Base-by-base conservation (phyloP, 2,113 vertebrate species). In the Piprites chloris region DNA sequence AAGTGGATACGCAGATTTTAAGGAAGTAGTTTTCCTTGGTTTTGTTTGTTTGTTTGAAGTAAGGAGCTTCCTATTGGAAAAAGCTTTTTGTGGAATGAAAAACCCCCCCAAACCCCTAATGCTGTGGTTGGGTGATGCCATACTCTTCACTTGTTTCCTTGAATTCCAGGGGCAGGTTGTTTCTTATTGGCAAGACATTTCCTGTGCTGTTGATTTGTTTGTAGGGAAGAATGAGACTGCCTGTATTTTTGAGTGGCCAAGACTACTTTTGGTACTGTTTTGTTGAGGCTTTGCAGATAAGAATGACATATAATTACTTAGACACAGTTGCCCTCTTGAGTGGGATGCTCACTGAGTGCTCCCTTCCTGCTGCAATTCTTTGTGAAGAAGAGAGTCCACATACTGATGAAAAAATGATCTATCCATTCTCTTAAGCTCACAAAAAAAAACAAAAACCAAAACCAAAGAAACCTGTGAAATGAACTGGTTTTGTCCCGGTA, bases 51-150 rank as follows among this genome's bases (percentile, higher is more conserved):
- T 4, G 14, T 44, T 4, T 27, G 14, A 27, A 7, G 12, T 56
- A 33, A 84, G 56, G 49, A 73, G 19, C 33, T 61, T 95, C 56
- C 19, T 61, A 1, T 16, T 59, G 56, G 19, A 44, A 80, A 74
- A 28, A 35, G 46, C 55, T 28, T 8, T 9, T 32, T 46, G 28
- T 15, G 32, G 73, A 91, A 67, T 55, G 26, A 63, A 67, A 30
- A 30, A 2, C 27, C 8, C 4, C 1, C 2, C 7, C 37, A 66
- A 44, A 3, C 0, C 9, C 19, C 17, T n/a, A 30, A 30, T 33
- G 44, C 24, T 76, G 35, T 37, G 11, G 1, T 46, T 61, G 14
- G 6, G 5, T 47, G 28, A 24, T 67, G 19, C 13, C 44, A 78
- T 44, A 12, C 5, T 18, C 14, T 87, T 59, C 2, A 1, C 37